Evolutionary conservation across 2,113 vertebrate species (phyloP).

Genomic region (Coregonus clupeaformis): DNA sequence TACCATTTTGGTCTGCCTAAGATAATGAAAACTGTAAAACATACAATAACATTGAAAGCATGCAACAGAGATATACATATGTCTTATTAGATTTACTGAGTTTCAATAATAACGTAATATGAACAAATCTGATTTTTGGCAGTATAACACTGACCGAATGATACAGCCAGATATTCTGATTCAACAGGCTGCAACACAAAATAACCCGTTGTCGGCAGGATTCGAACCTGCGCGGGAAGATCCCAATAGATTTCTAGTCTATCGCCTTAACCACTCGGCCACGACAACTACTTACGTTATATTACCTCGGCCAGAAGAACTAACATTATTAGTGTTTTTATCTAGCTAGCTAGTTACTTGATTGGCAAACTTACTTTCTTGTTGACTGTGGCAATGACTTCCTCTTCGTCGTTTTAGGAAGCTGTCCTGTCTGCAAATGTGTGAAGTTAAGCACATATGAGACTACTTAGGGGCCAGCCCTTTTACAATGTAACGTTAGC

Average conservation of each 20-base stretch:
- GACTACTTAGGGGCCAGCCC: no score
- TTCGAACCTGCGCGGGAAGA: conserved; percentile 95
- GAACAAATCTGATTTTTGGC: no score
- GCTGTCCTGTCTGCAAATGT: no score
- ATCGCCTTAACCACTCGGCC: conserved; percentile 84
- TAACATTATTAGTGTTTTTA: not conserved
- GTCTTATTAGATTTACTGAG: conserved; percentile 76
- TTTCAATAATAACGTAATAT: no score
- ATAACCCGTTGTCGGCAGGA: conserved; percentile 90
- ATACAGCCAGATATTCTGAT: no score
- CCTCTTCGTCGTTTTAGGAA: not conserved
- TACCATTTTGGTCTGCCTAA: no score
- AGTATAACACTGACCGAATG: no score
- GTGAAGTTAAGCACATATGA: no score
- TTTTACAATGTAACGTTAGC: no score
- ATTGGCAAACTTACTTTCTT: conserved; percentile 60
- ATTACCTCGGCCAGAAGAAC: no score
- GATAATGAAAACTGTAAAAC: no score
- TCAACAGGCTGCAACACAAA: not conserved
- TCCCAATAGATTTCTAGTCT: conserved; percentile 93
- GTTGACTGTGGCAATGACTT: conserved; percentile 39
- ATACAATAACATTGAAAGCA: conserved; percentile 84
- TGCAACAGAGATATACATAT: conserved; percentile 86
- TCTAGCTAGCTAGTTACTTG: no score
- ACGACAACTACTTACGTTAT: conserved; percentile 6